phyloP scores from a whole-genome alignment of 2,797 vertebrate genomes.

The Lepus townsendii region DNA sequence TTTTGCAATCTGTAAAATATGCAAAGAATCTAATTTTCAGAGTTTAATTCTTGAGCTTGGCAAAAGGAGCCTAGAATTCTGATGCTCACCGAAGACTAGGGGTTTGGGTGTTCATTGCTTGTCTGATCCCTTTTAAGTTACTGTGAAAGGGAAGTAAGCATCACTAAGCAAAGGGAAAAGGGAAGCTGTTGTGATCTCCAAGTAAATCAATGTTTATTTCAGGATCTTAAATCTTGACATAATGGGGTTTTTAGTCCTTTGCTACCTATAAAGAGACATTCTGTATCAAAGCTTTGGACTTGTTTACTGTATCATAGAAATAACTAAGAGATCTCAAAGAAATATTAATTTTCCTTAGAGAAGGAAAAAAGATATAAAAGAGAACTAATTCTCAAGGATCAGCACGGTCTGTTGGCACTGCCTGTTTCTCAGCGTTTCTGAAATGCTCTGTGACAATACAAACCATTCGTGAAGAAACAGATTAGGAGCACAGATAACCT shows the following conservation, averaged over 20 bases:
- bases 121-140: neutral
- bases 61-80: neutral
- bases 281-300: neutral
- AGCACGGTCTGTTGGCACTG: neutral
- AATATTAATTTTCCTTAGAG: neutral
- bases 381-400: neutral
- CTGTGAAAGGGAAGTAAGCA: neutral
- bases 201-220: neutral
- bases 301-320: neutral
- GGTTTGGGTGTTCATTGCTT: neutral
- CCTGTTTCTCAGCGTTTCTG: neutral
- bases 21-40: conserved; percentile 44
- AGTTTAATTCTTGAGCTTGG: neutral
- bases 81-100: neutral
- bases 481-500: too few species aligned
- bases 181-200: neutral
- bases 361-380: neutral
- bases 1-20: conserved; percentile 1
- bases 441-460: neutral
- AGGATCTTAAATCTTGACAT: neutral
- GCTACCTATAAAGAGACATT: neutral
- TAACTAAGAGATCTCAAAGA: conserved; percentile 8
- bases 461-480: neutral
- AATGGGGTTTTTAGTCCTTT: neutral
- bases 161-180: neutral